phyloP scores from a whole-genome alignment of 2,797 vertebrate genomes.

The Muscicapa comitata region DNA sequence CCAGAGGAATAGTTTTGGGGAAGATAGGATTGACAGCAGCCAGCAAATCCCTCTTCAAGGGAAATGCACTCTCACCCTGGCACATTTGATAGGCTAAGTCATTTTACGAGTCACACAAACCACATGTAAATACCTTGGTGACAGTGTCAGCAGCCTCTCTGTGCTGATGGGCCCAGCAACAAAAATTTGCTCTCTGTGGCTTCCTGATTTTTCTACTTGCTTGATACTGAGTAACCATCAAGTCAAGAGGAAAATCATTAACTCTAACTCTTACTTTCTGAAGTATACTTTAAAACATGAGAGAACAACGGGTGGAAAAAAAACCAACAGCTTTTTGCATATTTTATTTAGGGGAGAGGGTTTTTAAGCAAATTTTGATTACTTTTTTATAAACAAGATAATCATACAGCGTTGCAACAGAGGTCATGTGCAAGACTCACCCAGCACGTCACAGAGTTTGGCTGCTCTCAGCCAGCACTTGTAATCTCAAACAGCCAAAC shows the following conservation, averaged over 20 bases:
- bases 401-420: not conserved
- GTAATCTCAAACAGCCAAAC: not conserved
- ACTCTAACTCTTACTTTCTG: not conserved
- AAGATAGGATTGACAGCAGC: rapidly evolving
- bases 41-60: not conserved
- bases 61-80: not conserved
- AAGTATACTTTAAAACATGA: not conserved
- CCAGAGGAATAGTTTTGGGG: not conserved
- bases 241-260: not conserved
- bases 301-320: not conserved
- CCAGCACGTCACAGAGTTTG: not conserved
- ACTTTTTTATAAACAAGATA: not conserved
- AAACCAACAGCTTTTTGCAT: not conserved
- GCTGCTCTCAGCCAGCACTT: not conserved
- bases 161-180: rapidly evolving
- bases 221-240: not conserved
- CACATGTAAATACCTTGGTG: not conserved
- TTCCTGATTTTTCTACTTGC: not conserved
- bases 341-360: not conserved
- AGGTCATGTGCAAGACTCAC: not conserved
- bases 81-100: not conserved
- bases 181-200: not conserved
- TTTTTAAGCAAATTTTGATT: not conserved
- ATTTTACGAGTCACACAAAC: not conserved
- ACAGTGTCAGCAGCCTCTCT: rapidly evolving